Evolutionary conservation across 2,113 vertebrate genomes (phyloP), one percentile per base, ranked within the genome.

Genomic region (Zosterops hypoxanthus): DNA sequence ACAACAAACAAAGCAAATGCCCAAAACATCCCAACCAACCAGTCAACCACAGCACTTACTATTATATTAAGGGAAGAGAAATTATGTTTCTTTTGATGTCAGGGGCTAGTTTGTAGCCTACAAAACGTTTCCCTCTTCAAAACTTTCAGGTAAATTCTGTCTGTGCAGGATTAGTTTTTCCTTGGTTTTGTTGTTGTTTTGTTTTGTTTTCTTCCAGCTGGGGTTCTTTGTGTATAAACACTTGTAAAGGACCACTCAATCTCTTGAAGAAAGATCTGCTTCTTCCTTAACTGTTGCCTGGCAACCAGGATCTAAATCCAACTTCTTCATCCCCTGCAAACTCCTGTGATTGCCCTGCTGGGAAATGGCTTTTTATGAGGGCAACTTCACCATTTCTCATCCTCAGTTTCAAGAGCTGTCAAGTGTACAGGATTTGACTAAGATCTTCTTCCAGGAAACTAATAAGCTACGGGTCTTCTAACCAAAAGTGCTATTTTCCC

Each of bases 201-300:
- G 13, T 53, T 44, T 57, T 86, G 47, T 86, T 85, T 72, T 49
- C 24, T 49, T 49, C 60, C 88, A 89, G 44, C 64, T 57, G 39
- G 14, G 28, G 8, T 29, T 76, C n/a, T 83, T 81, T 79, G 47
- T 92, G 29, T 65, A 33, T 42, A 89, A 90, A 88, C 66, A 57
- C 53, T 61, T 1, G 3, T 28, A 22, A 31, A 90, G 56, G 42
- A 94, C 70, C n/a, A 52, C 60, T 89, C 55, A 70, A 56, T 73
- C 73, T 72, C 78, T 71, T 80, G 68, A 77, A 14, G 75, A 82
- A 92, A 64, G 50, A 82, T 76, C 52, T 84, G 28, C 34, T 88
- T 26, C 34, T 83, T 88, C 73, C 36, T 82, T 88, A 69, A 29
- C 56, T 78, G 94, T 94, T 95, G 86, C 95, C 19, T 87, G 56